Evolutionary conservation across 2,797 vertebrate genomes (phyloP).

Genomic region (Characodon lateralis): DNA sequence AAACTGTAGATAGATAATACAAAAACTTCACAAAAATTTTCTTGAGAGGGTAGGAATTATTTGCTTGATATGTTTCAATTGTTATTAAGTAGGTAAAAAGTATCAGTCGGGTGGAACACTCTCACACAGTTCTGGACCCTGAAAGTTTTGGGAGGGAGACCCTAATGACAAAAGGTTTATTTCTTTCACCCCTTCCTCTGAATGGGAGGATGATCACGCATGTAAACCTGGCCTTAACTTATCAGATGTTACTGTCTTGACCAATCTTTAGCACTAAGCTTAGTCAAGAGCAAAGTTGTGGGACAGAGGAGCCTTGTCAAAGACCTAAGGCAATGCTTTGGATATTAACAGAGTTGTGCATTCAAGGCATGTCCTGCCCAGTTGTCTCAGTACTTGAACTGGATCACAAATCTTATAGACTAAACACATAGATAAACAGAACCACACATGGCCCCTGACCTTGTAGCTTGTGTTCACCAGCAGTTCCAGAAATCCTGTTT

Average conservation of each 20-base stretch:
- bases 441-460: slow-evolving; percentile 39
- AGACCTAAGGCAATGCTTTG: slow-evolving; percentile 20
- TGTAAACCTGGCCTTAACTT: not conserved
- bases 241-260: not conserved
- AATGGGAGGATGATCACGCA: not conserved
- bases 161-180: not conserved
- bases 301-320: slow-evolving; percentile 16
- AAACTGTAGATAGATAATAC: no score
- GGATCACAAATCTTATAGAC: slow-evolving; percentile 55
- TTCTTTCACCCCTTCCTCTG: not conserved
- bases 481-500: slow-evolving; percentile 30
- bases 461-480: slow-evolving; percentile 41
- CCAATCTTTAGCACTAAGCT: not conserved
- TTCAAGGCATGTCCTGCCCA: slow-evolving; percentile 33
- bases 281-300: slow-evolving; percentile 19
- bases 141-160: not conserved
- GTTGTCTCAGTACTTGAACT: slow-evolving; percentile 23
- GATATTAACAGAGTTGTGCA: slow-evolving; percentile 45
- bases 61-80: no score
- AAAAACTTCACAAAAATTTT: no score
- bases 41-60: no score
- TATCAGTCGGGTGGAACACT: no score
- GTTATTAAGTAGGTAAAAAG: no score
- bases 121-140: no score
- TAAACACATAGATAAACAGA: slow-evolving; percentile 46